phyloP scores from a whole-genome alignment of 2,113 vertebrate species.

The Mionectes macconnelli region DNA sequence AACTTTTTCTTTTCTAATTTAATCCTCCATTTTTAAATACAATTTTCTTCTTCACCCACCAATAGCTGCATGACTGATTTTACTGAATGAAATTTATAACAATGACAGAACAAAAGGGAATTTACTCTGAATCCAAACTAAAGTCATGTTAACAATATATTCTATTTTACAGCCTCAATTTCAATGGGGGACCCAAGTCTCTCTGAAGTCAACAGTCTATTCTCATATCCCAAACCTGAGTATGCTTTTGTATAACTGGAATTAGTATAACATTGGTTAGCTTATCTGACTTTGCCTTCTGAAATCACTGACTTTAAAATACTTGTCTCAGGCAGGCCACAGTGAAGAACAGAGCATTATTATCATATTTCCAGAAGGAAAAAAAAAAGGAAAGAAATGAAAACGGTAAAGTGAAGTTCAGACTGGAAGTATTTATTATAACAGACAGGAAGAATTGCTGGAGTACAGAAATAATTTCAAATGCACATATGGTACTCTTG shows the following conservation, averaged over 20 bases:
- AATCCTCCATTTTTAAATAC: conserved; percentile 23
- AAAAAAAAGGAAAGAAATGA: background rate
- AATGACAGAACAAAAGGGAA: conserved; percentile 25
- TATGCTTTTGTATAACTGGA: background rate
- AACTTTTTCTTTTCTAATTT: conserved; percentile 23
- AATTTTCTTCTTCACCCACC: conserved; percentile 9
- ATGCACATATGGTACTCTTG: accelerated
- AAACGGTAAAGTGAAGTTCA: background rate
- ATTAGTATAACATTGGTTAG: background rate
- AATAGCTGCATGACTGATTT: conserved; percentile 34
- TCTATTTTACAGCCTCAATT: background rate
- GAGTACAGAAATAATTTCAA: background rate
- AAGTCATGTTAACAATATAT: conserved; percentile 23
- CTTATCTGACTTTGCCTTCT: background rate
- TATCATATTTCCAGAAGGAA: background rate
- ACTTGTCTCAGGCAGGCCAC: background rate
- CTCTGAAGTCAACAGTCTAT: background rate
- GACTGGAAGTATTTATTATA: background rate
- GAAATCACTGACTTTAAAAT: background rate
- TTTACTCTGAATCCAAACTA: background rate
- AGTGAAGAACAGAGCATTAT: background rate
- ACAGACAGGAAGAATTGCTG: background rate
- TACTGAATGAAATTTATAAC: conserved; percentile 30
- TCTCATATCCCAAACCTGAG: background rate
- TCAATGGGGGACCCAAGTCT: background rate